A percentile compares a stretch with the other conserved stretches of the same genome.
phyloP scores from a whole-genome alignment of 2,113 vertebrate genomes.

The Aix galericulata region DNA sequence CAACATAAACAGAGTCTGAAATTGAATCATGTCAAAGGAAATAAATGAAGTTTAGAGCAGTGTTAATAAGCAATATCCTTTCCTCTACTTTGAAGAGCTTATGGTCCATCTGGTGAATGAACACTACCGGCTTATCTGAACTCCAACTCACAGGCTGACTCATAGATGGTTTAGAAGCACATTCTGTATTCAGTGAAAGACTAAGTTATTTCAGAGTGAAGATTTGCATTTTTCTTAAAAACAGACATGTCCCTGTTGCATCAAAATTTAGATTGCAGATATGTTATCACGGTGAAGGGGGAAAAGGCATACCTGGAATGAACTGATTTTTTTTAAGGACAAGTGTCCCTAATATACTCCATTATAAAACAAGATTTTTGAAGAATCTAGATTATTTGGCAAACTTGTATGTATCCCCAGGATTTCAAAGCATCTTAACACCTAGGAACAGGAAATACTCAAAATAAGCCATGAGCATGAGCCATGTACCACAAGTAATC shows the following conservation, averaged over 20 bases:
- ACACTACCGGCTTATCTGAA: slow-evolving; percentile 51
- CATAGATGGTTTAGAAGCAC: slow-evolving; percentile 31
- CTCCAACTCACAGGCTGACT: slow-evolving; percentile 68
- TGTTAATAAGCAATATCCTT: slow-evolving; percentile 53
- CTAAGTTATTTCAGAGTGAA: slow-evolving; percentile 64
- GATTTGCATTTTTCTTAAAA: slow-evolving; percentile 56
- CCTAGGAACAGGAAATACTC: not conserved
- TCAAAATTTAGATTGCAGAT: slow-evolving; percentile 14
- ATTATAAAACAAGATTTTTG: not conserved
- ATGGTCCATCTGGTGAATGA: slow-evolving; percentile 62
- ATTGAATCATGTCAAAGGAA: not conserved
- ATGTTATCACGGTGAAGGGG: not conserved
- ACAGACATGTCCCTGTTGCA: not conserved
- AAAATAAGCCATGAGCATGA: not conserved
- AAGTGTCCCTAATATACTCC: not conserved
- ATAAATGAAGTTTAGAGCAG: not conserved
- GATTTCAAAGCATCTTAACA: not conserved
- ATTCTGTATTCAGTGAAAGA: slow-evolving; percentile 70
- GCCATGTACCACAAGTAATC: not conserved
- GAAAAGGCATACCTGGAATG: not conserved
- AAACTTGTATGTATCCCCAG: not conserved
- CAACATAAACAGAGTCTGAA: not conserved
- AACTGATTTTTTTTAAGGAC: slow-evolving; percentile 2
- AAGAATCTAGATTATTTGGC: not conserved
- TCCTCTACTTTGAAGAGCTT: slow-evolving; percentile 39